Evolutionary conservation across 1,140 invertebrate species (phyloP).

Genomic region (Pseudomyrmex cubaensis): DNA sequence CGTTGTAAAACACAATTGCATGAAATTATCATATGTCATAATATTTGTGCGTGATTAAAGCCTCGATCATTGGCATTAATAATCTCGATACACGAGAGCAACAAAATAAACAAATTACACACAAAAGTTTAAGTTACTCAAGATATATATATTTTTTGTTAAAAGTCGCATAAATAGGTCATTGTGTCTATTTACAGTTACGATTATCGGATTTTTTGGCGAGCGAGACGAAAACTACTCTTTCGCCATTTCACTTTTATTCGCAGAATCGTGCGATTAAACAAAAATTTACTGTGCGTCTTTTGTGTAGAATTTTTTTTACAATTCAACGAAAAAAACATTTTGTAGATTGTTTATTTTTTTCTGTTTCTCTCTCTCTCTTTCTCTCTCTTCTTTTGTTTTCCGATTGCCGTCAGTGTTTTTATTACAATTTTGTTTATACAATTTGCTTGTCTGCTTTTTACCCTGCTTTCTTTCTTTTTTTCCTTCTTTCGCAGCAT

Average conservation of each 20-base stretch:
- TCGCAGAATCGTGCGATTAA: conserved; percentile 25
- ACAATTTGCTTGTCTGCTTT: not conserved
- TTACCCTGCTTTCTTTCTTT: not conserved
- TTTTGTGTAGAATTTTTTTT: conserved; percentile 22
- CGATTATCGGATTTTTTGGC: conserved; percentile 46
- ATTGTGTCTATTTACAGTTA: conserved; percentile 53
- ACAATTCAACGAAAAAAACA: conserved; percentile 7
- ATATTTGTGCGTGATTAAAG: conserved; percentile 42
- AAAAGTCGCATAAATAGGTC: conserved; percentile 45
- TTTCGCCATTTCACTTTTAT: conserved; percentile 3
- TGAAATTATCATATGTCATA: conserved; percentile 33
- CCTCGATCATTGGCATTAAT: not conserved
- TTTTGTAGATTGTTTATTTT: not conserved
- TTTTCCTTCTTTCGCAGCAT: not conserved
- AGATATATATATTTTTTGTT: conserved; percentile 48
- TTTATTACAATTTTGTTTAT: not conserved
- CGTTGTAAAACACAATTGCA: conserved; percentile 11
- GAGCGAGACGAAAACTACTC: conserved; percentile 50
- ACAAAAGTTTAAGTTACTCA: conserved; percentile 36
- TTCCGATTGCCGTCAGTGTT: conserved; percentile 10
- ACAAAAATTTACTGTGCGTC: conserved; percentile 34
- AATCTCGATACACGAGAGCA: conserved; percentile 2
- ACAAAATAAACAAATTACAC: conserved; percentile 24
- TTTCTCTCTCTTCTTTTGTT: not conserved
- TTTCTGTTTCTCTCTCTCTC: not conserved